phyloP scores from a whole-genome alignment of 2,797 vertebrate species.

The Ibycter americanus region DNA sequence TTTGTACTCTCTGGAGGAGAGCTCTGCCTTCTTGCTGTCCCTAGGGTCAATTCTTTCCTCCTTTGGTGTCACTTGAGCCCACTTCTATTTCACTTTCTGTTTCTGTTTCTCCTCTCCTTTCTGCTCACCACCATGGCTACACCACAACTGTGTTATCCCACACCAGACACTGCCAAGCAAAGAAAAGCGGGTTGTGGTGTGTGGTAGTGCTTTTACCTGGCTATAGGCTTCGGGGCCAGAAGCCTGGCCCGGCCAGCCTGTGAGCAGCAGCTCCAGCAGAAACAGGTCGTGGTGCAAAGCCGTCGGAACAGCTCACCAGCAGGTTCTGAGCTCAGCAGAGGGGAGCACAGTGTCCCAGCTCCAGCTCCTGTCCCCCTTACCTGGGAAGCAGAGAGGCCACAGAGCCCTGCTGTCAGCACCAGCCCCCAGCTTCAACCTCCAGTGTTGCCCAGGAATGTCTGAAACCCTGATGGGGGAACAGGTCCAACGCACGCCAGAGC shows the following conservation, averaged over 20 bases:
- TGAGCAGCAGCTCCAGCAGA: fast-evolving
- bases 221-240: not conserved
- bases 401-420: not conserved
- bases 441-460: fast-evolving
- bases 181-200: not conserved
- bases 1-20: not conserved
- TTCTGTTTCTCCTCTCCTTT: not conserved
- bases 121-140: not conserved
- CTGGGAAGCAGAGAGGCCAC: not conserved
- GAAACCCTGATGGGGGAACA: not conserved
- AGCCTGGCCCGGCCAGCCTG: not conserved
- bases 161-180: not conserved
- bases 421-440: not conserved
- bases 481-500: fast-evolving
- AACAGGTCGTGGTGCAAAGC: fast-evolving
- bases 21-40: not conserved
- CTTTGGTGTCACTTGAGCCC: not conserved
- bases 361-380: not conserved
- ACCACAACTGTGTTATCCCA: not conserved
- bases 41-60: not conserved
- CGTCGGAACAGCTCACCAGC: not conserved
- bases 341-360: not conserved
- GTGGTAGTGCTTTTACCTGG: not conserved
- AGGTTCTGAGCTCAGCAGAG: not conserved
- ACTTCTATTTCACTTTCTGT: not conserved